A percentile compares a stretch with the other conserved stretches of the same genome.
Evolutionary conservation across 2,888 invertebrate genomes (phyloP).

Genomic region (Malthinus seriepunctatus): DNA sequence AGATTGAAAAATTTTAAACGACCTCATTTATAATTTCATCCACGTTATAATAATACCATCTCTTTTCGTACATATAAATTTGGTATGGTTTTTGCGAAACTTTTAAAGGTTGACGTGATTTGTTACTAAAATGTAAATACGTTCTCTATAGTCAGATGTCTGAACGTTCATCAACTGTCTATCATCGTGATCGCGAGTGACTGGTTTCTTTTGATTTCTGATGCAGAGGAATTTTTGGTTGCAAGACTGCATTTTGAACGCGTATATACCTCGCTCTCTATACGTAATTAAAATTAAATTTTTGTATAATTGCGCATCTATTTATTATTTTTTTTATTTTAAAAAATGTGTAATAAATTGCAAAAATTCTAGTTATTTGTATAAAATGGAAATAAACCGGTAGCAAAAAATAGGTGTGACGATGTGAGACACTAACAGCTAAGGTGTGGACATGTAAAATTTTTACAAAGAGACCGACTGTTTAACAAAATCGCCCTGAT

Average conservation of each 20-base stretch:
- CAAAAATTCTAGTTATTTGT: conserved; percentile 16
- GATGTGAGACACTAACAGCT: conserved; percentile 33
- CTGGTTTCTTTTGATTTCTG: conserved; percentile 49
- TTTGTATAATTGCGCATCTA: no score
- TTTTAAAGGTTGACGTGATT: conserved; percentile 15
- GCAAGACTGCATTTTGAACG: conserved; percentile 26
- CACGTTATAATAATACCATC: conserved; percentile 8
- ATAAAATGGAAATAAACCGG: conserved; percentile 32
- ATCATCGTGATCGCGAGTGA: conserved; percentile 49
- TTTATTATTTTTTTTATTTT: no score
- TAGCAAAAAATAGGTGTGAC: conserved; percentile 36
- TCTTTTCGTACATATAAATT: conserved; percentile 2
- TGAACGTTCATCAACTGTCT: conserved; percentile 51
- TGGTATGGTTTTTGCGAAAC: not conserved
- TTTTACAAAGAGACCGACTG: conserved; percentile 28
- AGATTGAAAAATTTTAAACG: conserved; percentile 39
- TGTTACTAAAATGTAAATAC: conserved; percentile 23
- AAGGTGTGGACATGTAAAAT: conserved; percentile 32
- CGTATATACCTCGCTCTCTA: no score
- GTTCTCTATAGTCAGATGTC: conserved; percentile 46
- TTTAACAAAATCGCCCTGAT: conserved; percentile 25
- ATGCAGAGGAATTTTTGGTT: conserved; percentile 46
- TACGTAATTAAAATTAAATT: no score
- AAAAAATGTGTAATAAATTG: conserved; percentile 9
- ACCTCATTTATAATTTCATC: conserved; percentile 23